phyloP scores from a whole-genome alignment of 2,113 vertebrate species.

The Xiphophorus maculatus region DNA sequence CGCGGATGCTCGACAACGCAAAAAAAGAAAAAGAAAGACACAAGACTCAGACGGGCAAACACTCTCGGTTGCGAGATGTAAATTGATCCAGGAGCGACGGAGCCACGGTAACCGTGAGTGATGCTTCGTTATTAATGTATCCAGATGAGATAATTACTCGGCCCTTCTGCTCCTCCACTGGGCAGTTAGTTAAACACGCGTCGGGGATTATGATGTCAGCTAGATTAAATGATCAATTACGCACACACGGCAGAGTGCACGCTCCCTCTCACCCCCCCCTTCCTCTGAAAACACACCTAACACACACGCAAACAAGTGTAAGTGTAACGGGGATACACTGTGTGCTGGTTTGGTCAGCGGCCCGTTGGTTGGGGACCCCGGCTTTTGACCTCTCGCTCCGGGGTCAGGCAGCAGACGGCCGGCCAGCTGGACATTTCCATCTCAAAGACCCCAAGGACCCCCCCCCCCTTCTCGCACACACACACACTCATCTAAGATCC shows the following conservation, averaged over 20 bases:
- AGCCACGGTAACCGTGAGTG: slow-evolving; percentile 56
- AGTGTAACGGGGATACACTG: slow-evolving; percentile 25
- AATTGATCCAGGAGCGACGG: slow-evolving; percentile 55
- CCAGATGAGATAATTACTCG: slow-evolving; percentile 76
- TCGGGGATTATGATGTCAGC: slow-evolving; percentile 78
- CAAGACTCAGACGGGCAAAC: not conserved
- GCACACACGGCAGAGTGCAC: slow-evolving; percentile 49
- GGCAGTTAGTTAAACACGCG: slow-evolving; percentile 77
- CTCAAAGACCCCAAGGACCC: slow-evolving; percentile 86
- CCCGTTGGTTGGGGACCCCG: slow-evolving; percentile 76
- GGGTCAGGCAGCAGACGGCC: slow-evolving; percentile 97
- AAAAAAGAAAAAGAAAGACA: too few species aligned
- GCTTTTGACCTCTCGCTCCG: slow-evolving; percentile 93
- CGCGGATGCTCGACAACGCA: slow-evolving; percentile 18
- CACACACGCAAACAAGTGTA: slow-evolving; percentile 37
- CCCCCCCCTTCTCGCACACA: slow-evolving; percentile 27
- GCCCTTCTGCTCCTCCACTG: slow-evolving; percentile 60
- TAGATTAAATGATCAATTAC: slow-evolving; percentile 78
- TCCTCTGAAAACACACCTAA: slow-evolving; percentile 26
- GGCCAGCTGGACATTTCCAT: slow-evolving; percentile 99
- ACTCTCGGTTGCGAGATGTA: slow-evolving; percentile 2
- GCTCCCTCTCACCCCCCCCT: slow-evolving; percentile 32
- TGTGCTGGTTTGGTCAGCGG: slow-evolving; percentile 60
- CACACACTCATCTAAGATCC: slow-evolving; percentile 44
- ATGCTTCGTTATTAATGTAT: slow-evolving; percentile 70